A percentile compares a stretch with the other conserved stretches of the same genome.
These are phyloP conservation scores for Aelia acuminata DNA, from an alignment of 2,888 invertebrate species.

Conservation along the genomic window DNA sequence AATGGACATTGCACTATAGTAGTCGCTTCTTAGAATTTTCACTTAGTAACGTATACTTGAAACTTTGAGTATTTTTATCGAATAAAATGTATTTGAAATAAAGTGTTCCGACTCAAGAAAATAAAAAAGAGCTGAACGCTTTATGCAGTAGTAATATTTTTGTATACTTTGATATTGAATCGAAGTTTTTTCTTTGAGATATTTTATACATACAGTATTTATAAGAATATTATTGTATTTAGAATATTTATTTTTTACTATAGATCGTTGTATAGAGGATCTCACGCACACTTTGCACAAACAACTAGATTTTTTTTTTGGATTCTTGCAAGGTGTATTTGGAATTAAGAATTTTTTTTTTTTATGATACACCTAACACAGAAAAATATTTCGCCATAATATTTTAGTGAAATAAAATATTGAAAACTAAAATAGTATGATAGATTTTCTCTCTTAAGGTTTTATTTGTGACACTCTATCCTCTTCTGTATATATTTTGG, in stretches of 20 bases:
- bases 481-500: not conserved
- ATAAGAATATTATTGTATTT: not conserved
- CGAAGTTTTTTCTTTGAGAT: not conserved
- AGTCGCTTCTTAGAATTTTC: slow-evolving; percentile 22
- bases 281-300: slow-evolving; percentile 3
- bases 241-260: not conserved
- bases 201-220: slow-evolving; percentile 8
- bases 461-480: not conserved
- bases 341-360: not conserved
- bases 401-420: not conserved
- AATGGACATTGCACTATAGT: slow-evolving; percentile 9
- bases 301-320: not conserved
- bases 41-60: slow-evolving; percentile 39
- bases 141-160: slow-evolving; percentile 32
- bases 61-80: slow-evolving; percentile 4
- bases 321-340: not conserved
- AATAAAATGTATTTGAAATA: not conserved
- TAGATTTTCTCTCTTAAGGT: not conserved
- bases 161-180: slow-evolving; percentile 35
- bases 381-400: not conserved
- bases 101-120: not conserved
- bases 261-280: not conserved
- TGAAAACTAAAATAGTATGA: not conserved
- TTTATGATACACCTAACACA: not conserved
- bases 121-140: not conserved